Evolutionary conservation across 2,797 vertebrate genomes (phyloP).

Genomic region (Onychomys arenicola): DNA sequence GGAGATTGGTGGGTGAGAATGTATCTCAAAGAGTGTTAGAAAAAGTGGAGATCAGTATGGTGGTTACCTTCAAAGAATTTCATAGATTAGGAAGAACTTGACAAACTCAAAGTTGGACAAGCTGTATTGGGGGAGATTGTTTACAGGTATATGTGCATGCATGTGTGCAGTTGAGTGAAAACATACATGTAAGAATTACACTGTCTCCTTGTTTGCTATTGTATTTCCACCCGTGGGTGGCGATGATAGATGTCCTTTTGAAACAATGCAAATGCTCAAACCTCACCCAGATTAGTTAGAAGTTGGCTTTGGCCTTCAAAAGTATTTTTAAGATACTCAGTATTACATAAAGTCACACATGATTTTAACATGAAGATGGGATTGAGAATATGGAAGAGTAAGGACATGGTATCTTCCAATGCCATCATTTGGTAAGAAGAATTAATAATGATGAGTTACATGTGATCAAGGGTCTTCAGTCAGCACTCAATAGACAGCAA

Average conservation of each 20-base stretch:
- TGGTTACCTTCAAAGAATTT: constrained; percentile 46
- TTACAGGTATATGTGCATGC: background rate
- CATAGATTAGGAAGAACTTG: constrained; percentile 5
- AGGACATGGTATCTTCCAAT: background rate
- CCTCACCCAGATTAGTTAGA: background rate
- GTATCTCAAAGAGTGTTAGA: constrained; percentile 27
- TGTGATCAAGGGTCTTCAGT: background rate
- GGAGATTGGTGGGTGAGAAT: background rate
- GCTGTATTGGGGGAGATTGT: background rate
- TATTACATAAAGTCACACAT: background rate
- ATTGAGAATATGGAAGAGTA: constrained; percentile 12
- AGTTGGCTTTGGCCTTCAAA: background rate
- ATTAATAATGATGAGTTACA: background rate
- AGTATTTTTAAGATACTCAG: background rate
- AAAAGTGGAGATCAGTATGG: background rate
- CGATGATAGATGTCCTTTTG: background rate
- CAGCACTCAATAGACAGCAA: background rate
- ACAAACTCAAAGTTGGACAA: background rate
- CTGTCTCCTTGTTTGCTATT: background rate
- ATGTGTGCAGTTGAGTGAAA: background rate
- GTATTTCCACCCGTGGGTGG: background rate
- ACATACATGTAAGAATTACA: background rate
- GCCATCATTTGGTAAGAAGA: background rate
- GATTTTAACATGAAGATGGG: background rate
- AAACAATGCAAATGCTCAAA: background rate